Evolutionary conservation across 1,140 invertebrate species (phyloP), one percentile per base, ranked within the genome.

Genomic region (Homarus americanus): DNA sequence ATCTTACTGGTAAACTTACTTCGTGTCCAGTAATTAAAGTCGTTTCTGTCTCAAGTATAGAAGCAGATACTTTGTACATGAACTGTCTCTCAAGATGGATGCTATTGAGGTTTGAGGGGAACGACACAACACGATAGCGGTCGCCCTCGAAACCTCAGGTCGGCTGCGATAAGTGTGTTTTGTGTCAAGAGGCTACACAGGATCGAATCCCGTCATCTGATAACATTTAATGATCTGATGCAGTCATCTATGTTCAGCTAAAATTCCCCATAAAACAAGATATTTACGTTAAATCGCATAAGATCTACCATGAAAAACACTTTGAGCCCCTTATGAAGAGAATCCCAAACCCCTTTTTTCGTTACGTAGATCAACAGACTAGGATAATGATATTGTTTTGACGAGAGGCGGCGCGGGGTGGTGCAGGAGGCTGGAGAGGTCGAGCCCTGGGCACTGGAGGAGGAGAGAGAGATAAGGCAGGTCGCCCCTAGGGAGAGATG

Each of bases 151-250:
- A n/a, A 12, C 20, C 75, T 40, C 17, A 41, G 75, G 75, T 76
- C 75, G 36, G 41, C 41, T 38, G 75, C 15, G 75, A 76, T 76
- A 76, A 76, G 41, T 17, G 24, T 40, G 36, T 40, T 36, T 76
- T 76, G 75, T 76, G 75, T 40, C 20, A 76, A 76, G 75, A 76
- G 75, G 34, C 38, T 38, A n/a, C 75, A 63, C 75, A 34, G 36
- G 75, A 76, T 76, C 75, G 75, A 76, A 76, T 17, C 36, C 75
- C 75, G 20, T 7, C 15, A 24, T 76, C 36, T 41, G 75, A 76
- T 76, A 76, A 38, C 36, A 76, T 76, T 40, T 76, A 40, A 76
- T 76, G 20, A 76, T 76, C 75, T 76, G 75, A 76, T 20, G 75
- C 36, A 40, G 24, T 63, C 9, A 9, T 49, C 44, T 9, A 49